These are phyloP conservation scores for Chamaea fasciata DNA, from an alignment of 2,113 vertebrate species.

Conservation along the genomic window DNA sequence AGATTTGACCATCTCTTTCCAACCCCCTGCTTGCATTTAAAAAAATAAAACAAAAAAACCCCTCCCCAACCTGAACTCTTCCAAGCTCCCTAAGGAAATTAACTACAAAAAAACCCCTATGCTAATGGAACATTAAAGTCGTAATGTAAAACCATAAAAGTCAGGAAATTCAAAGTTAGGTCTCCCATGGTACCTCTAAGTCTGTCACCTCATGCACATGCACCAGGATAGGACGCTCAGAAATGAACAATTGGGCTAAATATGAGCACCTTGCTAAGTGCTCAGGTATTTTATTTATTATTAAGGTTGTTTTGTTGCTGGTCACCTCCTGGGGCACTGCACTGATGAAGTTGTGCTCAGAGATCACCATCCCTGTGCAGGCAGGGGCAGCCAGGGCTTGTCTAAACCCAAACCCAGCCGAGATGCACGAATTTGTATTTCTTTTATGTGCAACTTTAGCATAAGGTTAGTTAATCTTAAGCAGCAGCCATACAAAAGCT, in stretches of 20 bases:
- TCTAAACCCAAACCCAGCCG: not conserved
- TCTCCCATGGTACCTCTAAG: slow-evolving; percentile 40
- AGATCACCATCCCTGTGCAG: accelerated
- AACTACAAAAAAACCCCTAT: slow-evolving; percentile 16
- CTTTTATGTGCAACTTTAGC: not conserved
- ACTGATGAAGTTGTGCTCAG: accelerated
- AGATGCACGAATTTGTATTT: not conserved
- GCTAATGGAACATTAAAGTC: slow-evolving; percentile 56
- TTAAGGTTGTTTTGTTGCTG: not conserved
- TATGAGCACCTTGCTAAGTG: not conserved
- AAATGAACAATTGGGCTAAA: not conserved
- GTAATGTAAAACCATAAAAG: slow-evolving; percentile 59
- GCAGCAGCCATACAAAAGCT: not conserved
- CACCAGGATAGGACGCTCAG: not conserved
- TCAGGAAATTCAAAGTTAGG: slow-evolving; percentile 59
- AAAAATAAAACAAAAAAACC: not conserved
- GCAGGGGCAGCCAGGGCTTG: not conserved
- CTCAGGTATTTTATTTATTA: not conserved
- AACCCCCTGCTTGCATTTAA: not conserved
- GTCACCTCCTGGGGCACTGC: not conserved
- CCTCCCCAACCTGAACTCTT: not conserved
- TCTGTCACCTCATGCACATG: slow-evolving; percentile 1
- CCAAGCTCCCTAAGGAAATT: slow-evolving; percentile 49
- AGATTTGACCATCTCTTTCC: not conserved
- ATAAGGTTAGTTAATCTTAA: not conserved